phyloP scores from a whole-genome alignment of 2,888 invertebrate species.

The Limnephilus marmoratus region DNA sequence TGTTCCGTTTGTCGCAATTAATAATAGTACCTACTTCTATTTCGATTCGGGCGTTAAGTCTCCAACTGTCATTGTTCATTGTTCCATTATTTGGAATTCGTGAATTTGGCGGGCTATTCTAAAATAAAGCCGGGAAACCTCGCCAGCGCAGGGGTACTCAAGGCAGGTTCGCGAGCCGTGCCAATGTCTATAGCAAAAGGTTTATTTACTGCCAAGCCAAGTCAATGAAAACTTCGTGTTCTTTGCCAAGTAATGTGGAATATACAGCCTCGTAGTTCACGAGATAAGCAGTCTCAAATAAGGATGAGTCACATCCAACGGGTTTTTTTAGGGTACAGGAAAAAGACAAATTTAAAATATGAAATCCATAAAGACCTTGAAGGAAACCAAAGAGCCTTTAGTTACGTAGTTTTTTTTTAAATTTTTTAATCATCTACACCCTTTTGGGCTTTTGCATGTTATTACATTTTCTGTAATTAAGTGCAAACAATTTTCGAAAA shows the following conservation, averaged over 20 bases:
- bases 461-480: no score
- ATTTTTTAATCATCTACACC: no score
- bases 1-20: background rate
- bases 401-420: no score
- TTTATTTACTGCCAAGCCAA: background rate
- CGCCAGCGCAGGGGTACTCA: constrained; percentile 17
- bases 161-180: background rate
- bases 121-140: constrained; percentile 13
- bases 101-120: constrained; percentile 24
- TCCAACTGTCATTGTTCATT: background rate
- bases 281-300: constrained; percentile 2
- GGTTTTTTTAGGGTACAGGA: no score
- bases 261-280: background rate
- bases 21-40: background rate
- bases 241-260: constrained; percentile 3
- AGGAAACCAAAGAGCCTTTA: no score
- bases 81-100: constrained; percentile 13
- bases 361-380: no score
- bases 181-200: background rate
- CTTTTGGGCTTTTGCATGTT: no score
- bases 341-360: no score
- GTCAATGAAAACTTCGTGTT: constrained; percentile 2
- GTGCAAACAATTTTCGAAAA: no score
- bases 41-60: background rate
- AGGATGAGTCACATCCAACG: background rate